phyloP scores from a whole-genome alignment of 2,888 invertebrate species.

The Mellilla xanthometata region DNA sequence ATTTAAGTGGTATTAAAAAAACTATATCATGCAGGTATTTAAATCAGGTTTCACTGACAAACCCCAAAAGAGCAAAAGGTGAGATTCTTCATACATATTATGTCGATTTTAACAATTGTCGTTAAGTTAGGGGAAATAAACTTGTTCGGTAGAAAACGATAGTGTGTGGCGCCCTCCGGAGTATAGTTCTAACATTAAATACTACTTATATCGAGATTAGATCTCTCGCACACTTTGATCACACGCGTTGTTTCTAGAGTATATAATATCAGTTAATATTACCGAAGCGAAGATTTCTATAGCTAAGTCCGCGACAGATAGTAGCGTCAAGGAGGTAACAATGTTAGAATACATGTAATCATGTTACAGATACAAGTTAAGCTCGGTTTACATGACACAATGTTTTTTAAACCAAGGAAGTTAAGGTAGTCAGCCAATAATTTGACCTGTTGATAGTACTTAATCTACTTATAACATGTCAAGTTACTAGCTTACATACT shows the following conservation, averaged over 20 bases:
- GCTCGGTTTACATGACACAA: no score
- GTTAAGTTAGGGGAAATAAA: background rate
- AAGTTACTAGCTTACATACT: no score
- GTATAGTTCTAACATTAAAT: constrained; percentile 12
- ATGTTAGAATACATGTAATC: constrained; percentile 27
- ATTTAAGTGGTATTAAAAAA: no score
- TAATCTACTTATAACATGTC: no score
- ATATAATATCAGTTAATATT: constrained; percentile 32
- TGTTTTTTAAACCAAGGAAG: no score
- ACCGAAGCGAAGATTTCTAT: constrained; percentile 28
- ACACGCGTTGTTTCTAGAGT: constrained; percentile 21
- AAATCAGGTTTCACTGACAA: constrained; percentile 2
- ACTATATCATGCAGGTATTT: no score
- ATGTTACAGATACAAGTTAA: constrained; percentile 28
- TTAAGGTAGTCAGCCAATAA: no score
- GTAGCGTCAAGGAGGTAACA: constrained; percentile 30
- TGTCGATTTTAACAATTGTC: no score
- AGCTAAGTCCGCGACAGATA: constrained; percentile 29
- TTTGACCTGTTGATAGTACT: no score
- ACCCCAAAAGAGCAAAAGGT: constrained; percentile 27
- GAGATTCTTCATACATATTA: constrained; percentile 15
- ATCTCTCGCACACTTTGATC: constrained; percentile 21
- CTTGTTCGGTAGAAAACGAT: constrained; percentile 10
- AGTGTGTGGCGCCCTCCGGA: constrained; percentile 17
- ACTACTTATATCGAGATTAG: constrained; percentile 25